Base-by-base conservation (phyloP, 2,113 vertebrate species). In the Sitta europaea region DNA sequence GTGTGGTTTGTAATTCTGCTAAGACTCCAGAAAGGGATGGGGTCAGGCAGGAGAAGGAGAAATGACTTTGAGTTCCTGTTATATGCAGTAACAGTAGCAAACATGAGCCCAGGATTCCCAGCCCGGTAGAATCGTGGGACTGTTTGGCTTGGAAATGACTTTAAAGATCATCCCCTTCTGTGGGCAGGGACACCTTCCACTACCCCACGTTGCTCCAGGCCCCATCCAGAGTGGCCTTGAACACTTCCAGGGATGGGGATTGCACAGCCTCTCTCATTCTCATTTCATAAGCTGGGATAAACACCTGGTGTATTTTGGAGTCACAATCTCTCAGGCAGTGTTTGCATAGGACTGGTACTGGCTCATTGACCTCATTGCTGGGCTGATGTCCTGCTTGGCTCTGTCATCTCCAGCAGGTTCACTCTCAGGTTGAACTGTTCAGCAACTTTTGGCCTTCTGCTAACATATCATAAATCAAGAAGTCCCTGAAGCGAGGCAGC, bases 111-210 rank as follows among this genome's bases (percentile, higher is more conserved):
- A 42, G 45, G 35, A 36, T 88, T 73, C 35, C 40, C 67, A 74
- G 45, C 43, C n/a, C 0, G 0, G 6, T 0, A 20, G 25, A 75
- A 16, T 55, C 10, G 7, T 54, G 31, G 47, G 35, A 16, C 2
- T 10, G 48, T 62, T 58, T 54, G 62, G 14, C 8, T 68, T 19
- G 17, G 62, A 55, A 55, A 51, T 10, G 31, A 42, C 71, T 18
- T 62, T 48, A 61, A 48, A 75, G 21, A 38, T 18, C n/a, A 33
- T 25, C 14, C 6, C 29, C 21, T 89, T 12, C 51, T 38, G 17
- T n/a, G 38, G 59, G 19, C 53, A 81, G 24, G 68, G 45, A 58
- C 29, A 38, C 20, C 24, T 47, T 42, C 29, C 71, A 55, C 27
- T 27, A 8, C 6, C 8, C 45, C 62, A 35, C 1, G 0, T 4